phyloP scores from a whole-genome alignment of 2,113 vertebrate genomes.

The Lophotis ruficrista region DNA sequence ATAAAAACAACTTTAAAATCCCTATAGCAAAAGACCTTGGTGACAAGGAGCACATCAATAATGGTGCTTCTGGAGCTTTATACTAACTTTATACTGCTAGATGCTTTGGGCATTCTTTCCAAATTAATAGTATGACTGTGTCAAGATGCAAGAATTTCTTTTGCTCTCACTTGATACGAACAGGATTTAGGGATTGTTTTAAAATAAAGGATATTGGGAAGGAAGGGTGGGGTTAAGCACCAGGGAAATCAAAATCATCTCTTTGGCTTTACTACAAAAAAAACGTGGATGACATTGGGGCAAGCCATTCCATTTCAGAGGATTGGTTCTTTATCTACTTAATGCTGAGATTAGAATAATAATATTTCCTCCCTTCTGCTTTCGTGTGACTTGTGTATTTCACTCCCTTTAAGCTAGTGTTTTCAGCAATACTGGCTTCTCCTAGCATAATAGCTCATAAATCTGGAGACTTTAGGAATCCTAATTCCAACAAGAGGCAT shows the following conservation, averaged over 20 bases:
- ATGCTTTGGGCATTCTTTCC: background rate
- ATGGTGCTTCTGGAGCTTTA: background rate
- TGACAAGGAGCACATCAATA: background rate
- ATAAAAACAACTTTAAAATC: background rate
- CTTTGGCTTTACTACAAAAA: background rate
- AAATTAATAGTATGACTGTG: background rate
- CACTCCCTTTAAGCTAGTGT: background rate
- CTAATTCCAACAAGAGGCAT: background rate
- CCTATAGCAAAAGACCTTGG: background rate
- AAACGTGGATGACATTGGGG: background rate
- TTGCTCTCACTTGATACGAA: background rate
- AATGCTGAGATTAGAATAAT: background rate
- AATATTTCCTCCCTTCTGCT: background rate
- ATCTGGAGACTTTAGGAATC: background rate
- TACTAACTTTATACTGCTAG: background rate
- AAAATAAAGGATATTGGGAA: background rate
- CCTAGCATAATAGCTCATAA: background rate
- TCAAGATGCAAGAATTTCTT: background rate
- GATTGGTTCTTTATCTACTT: background rate
- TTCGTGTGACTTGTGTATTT: background rate
- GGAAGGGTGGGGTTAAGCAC: background rate
- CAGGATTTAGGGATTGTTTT: background rate
- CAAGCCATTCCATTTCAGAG: background rate
- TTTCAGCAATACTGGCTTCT: background rate
- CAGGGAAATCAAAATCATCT: constrained; percentile 1